These are phyloP conservation scores for Platichthys flesus DNA, from an alignment of 2,113 vertebrate species.

Conservation along the genomic window DNA sequence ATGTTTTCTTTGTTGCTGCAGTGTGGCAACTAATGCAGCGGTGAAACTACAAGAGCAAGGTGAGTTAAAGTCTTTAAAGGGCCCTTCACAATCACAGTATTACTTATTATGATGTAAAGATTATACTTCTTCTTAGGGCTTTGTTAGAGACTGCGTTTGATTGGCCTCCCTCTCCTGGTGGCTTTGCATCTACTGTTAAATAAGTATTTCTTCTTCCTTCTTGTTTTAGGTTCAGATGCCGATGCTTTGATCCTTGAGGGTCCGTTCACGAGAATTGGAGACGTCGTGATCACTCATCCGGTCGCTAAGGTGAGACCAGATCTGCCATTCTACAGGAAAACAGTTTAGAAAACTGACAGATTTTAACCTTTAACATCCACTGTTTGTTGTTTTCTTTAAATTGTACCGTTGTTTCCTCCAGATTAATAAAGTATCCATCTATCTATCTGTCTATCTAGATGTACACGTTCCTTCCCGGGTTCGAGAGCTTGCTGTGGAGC, in stretches of 20 bases:
- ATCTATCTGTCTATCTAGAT: conserved; percentile 35
- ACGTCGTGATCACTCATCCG: conserved; percentile 63
- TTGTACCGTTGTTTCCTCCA: conserved; percentile 42
- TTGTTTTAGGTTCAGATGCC: conserved; percentile 49
- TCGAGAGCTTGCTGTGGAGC: conserved; percentile 79
- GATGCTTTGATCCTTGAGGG: conserved; percentile 85
- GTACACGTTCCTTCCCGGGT: conserved; percentile 83
- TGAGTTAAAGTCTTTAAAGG: conserved; percentile 47
- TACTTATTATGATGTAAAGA: too few species aligned
- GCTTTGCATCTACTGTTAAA: too few species aligned
- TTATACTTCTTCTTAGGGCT: too few species aligned
- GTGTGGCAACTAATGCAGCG: conserved; percentile 87
- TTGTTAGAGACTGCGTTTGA: too few species aligned
- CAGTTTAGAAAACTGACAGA: too few species aligned
- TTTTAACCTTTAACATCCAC: not conserved
- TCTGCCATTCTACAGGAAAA: too few species aligned
- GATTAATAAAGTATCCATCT: conserved; percentile 31
- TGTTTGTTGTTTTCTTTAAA: too few species aligned
- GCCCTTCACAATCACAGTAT: too few species aligned
- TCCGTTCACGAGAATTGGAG: conserved; percentile 84
- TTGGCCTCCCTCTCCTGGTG: not conserved
- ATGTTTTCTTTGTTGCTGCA: conserved; percentile 48
- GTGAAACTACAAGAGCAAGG: conserved; percentile 86
- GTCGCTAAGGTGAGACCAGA: conserved; percentile 75
- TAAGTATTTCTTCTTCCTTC: too few species aligned